Evolutionary conservation across 2,797 vertebrate species (phyloP), one percentile per base, ranked within the genome.

Genomic region (Scyliorhinus canicula): DNA sequence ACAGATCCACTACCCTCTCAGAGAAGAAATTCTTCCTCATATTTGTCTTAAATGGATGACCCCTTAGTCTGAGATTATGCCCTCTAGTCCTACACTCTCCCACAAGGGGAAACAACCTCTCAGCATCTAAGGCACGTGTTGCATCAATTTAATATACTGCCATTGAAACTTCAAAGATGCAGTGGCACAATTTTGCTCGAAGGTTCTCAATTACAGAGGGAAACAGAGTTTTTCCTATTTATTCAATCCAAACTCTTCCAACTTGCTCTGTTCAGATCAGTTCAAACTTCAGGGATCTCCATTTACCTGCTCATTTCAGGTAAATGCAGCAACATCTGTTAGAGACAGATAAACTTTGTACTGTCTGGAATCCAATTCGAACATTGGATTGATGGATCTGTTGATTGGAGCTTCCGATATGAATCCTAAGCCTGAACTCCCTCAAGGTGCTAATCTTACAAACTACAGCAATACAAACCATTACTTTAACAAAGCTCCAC

Each of bases 261-360:
- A 82, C 19, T 44, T 82, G 6, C 40, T 47, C 79, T 47, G 19
- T 26, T 82, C 79, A 82, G 40, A 47, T 91, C 60, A 91, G 26
- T 91, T 44, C 88, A 91, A 91, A 91, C n/a, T 91, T 91, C 88
- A 63, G 88, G 57, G 57, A 63, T 7, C 88, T 44, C 88, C 60
- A 11, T 57, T n/a, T n/a, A n/a, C n/a, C n/a, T 65, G n/a, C 7
- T 44, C 57, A 91, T 44, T 60, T 35, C n/a, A 26, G 57, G 57
- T 44, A 65, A 82, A 47, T 82, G 21, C 79, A 82, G 77, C 77
- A 79, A 63, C 55, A 63, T 24, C 57, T 91, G 88, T 50, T 44
- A 63, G 57, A 91, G 57, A 65, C 88, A 65, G 88, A 91, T 91
- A 91, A 91, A 91, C 57, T 40, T 52, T 12, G 57, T 28, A 65